phyloP scores from a whole-genome alignment of 2,113 vertebrate genomes.

The cat (Felis catus) region F.catus_Fca126_mat1.0 CM031411.1:39920001-39920500 shows the following conservation, averaged over 20 bases:
- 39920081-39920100: constrained; percentile 57
- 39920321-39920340: constrained; percentile 32
- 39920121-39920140: constrained; percentile 1
- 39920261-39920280: background rate
- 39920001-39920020: constrained; percentile 39
- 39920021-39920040: constrained; percentile 37
- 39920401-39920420: constrained; percentile 1
- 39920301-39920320: background rate
- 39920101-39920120: constrained; percentile 56
- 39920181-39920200: background rate
- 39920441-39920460: constrained; percentile 14
- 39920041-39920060: constrained; percentile 46
- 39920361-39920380: background rate
- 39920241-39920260: constrained; percentile 17
- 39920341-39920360: constrained; percentile 28
- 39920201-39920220: background rate
- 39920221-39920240: background rate
- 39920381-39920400: background rate
- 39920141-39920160: background rate
- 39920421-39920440: constrained; percentile 38
- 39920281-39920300: background rate
- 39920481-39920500: constrained; percentile 26
- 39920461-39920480: constrained; percentile 19
- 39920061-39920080: constrained; percentile 54
- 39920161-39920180: constrained; percentile 16